Evolutionary conservation across 2,797 vertebrate genomes (phyloP).

Genomic region (Heterohyrax brucei): DNA sequence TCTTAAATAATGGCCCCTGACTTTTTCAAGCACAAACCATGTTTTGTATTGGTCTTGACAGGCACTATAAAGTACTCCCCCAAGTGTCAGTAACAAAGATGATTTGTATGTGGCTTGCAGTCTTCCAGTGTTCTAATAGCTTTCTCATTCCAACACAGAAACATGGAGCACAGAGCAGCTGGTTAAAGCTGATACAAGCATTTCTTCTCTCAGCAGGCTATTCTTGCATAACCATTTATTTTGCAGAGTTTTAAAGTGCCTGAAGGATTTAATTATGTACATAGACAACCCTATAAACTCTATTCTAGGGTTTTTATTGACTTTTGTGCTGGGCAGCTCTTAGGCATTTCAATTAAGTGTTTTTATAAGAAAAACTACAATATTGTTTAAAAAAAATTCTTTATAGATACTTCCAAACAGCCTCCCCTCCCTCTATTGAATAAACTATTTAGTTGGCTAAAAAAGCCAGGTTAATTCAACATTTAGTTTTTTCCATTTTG

Average conservation of each 20-base stretch:
- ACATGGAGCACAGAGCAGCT: slow-evolving; percentile 91
- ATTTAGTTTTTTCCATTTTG: slow-evolving; percentile 87
- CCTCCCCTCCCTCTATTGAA: slow-evolving; percentile 89
- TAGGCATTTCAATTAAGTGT: slow-evolving; percentile 98
- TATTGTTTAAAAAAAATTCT: slow-evolving; percentile 93
- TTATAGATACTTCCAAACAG: slow-evolving; percentile 95
- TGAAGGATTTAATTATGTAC: slow-evolving; percentile 99
- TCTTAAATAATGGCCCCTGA: slow-evolving; percentile 89
- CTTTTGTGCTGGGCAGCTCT: slow-evolving; percentile 95
- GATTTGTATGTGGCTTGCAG: slow-evolving; percentile 94
- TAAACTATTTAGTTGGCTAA: slow-evolving; percentile 93
- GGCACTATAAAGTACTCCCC: slow-evolving; percentile 95
- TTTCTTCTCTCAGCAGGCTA: slow-evolving; percentile 95
- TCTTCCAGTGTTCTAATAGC: slow-evolving; percentile 93
- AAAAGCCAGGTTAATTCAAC: slow-evolving; percentile 91
- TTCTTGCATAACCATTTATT: slow-evolving; percentile 99
- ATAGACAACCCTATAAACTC: slow-evolving; percentile 99
- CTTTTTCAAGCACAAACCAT: slow-evolving; percentile 90
- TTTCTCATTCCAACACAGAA: slow-evolving; percentile 92
- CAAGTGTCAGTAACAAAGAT: slow-evolving; percentile 94
- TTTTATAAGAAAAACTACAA: slow-evolving; percentile 97
- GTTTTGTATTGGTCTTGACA: slow-evolving; percentile 94
- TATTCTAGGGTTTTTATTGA: slow-evolving; percentile 99
- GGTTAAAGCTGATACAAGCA: slow-evolving; percentile 93
- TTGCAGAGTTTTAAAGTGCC: slow-evolving; percentile 96